phyloP scores from a whole-genome alignment of 1,140 invertebrate species.

The Spodoptera litura region DNA sequence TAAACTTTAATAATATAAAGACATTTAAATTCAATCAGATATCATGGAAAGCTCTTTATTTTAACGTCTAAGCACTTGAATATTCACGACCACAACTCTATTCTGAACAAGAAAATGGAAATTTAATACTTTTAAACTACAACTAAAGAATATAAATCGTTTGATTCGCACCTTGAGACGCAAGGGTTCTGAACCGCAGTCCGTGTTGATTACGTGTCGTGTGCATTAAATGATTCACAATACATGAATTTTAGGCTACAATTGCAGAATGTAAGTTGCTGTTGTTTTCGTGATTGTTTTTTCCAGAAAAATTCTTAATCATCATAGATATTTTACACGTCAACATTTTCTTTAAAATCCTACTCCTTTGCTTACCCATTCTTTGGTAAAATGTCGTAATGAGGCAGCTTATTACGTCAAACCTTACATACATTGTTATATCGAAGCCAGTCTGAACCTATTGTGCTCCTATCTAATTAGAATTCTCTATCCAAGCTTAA shows the following conservation, averaged over 20 bases:
- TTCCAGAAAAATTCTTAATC: too few relatives aligned
- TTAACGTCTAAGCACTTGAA: neutral
- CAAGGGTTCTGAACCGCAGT: neutral
- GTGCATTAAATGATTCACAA: neutral
- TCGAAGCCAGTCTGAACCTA: neutral
- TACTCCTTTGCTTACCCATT: neutral
- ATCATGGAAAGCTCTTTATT: too few relatives aligned
- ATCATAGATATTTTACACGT: too few relatives aligned
- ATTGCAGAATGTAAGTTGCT: too few relatives aligned
- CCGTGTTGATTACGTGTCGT: neutral
- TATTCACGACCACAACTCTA: neutral
- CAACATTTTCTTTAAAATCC: neutral
- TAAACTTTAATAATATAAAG: too few relatives aligned
- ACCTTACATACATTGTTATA: neutral
- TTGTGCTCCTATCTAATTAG: neutral
- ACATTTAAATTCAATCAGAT: too few relatives aligned
- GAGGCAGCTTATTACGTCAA: neutral
- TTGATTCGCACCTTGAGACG: neutral
- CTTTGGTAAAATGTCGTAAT: neutral
- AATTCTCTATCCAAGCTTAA: neutral
- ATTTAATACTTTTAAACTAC: neutral
- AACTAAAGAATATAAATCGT: constrained; percentile 29
- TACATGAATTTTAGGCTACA: too few relatives aligned
- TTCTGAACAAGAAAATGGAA: too few relatives aligned
- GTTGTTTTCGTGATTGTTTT: too few relatives aligned